Percentiles rank a stretch among this genome's conserved stretches.
These are phyloP conservation scores for Dolichomitus sp. DNA, from an alignment of 2,888 invertebrate genomes.

Conservation along the genomic window DNA sequence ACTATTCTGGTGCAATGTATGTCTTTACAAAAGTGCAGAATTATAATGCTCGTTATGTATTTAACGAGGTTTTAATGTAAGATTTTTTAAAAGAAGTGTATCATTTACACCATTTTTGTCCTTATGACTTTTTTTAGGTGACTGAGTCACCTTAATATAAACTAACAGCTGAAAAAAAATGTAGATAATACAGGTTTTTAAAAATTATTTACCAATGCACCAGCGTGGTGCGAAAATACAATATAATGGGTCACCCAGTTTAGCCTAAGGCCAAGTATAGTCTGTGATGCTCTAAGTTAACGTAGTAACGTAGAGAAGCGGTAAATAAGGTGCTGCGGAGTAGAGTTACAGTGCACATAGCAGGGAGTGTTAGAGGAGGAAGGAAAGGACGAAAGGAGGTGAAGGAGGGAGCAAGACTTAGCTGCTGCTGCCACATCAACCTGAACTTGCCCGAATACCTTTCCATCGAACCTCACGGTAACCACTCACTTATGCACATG, in stretches of 20 bases:
- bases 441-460: constrained; percentile 82
- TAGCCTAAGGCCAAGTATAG: constrained; percentile 10
- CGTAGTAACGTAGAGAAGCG: constrained; percentile 28
- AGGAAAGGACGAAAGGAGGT: constrained; percentile 64
- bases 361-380: constrained; percentile 15
- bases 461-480: constrained; percentile 76
- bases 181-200: too few species aligned
- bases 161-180: too few species aligned
- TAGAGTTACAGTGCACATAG: constrained; percentile 18
- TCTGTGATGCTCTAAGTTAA: constrained; percentile 28
- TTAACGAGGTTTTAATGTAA: too few species aligned
- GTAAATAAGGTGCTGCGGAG: constrained; percentile 32
- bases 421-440: constrained; percentile 76
- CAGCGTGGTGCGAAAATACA: too few species aligned
- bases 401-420: constrained; percentile 53
- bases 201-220: too few species aligned
- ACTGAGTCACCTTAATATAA: background rate
- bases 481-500: constrained; percentile 79
- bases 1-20: too few species aligned
- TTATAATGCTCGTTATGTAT: too few species aligned
- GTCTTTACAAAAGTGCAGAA: too few species aligned
- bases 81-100: too few species aligned
- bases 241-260: background rate
- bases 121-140: too few species aligned
- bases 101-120: too few species aligned